These are phyloP conservation scores for Setophaga coronata DNA, from an alignment of 2,113 vertebrate species.

Conservation along the genomic window DNA sequence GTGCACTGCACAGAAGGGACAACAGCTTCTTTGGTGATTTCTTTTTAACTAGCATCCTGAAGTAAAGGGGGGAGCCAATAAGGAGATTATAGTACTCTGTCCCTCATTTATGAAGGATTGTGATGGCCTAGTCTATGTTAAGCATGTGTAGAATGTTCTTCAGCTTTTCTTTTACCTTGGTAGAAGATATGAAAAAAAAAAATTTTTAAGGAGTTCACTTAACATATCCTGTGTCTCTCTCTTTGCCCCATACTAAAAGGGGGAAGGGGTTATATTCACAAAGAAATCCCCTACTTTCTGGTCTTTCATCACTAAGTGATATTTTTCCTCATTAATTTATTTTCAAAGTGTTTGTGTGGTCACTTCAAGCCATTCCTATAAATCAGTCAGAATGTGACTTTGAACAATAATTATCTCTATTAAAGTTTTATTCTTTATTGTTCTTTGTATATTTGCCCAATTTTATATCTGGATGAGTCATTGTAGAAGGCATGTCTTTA, in stretches of 20 bases:
- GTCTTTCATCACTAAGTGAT: background rate
- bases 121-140: background rate
- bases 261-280: background rate
- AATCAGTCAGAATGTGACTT: background rate
- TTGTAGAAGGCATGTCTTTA: background rate
- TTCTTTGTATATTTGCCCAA: background rate
- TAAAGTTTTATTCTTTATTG: background rate
- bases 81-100: background rate
- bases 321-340: background rate
- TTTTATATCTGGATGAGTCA: background rate
- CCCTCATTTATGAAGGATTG: background rate
- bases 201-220: background rate
- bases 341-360: background rate
- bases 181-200: background rate
- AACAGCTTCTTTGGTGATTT: conserved; percentile 2
- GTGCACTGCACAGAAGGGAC: background rate
- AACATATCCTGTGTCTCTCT: background rate
- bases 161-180: background rate
- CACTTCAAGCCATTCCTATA: background rate
- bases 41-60: background rate
- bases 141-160: background rate
- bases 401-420: background rate
- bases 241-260: background rate
- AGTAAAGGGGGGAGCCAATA: background rate
- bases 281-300: background rate